phyloP scores from a whole-genome alignment of 2,113 vertebrate species.

The Thomomys bottae region DNA sequence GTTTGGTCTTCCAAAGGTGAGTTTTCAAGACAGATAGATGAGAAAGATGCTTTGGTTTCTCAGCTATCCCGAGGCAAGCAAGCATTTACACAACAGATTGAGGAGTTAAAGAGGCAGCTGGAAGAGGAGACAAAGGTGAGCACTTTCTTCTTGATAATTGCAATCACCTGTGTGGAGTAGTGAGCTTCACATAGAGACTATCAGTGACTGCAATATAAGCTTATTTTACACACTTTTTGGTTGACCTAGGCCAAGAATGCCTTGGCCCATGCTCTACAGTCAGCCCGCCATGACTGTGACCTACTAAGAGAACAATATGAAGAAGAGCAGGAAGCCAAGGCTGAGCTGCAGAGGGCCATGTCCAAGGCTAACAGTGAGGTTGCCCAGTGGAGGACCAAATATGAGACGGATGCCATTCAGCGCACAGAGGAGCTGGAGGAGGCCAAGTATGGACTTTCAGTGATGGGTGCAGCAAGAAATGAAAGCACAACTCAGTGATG shows the following conservation, averaged over 20 bases:
- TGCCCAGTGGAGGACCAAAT: constrained; percentile 91
- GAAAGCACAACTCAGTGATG: background rate
- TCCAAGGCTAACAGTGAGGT: constrained; percentile 90
- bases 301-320: constrained; percentile 90
- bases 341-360: constrained; percentile 87
- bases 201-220: background rate
- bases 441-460: constrained; percentile 85
- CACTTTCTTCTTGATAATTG: background rate
- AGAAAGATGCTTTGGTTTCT: constrained; percentile 90
- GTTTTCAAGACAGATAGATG: constrained; percentile 87
- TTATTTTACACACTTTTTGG: background rate
- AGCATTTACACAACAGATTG: constrained; percentile 89
- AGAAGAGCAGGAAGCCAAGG: constrained; percentile 87
- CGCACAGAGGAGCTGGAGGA: constrained; percentile 91
- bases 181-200: background rate
- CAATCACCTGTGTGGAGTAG: background rate
- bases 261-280: constrained; percentile 90
- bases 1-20: constrained; percentile 84
- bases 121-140: constrained; percentile 91
- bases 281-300: constrained; percentile 89
- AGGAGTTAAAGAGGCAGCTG: constrained; percentile 90
- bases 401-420: constrained; percentile 89
- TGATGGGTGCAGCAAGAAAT: background rate
- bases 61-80: constrained; percentile 90
- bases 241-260: constrained; percentile 90